phyloP scores from a whole-genome alignment of 2,797 vertebrate species.

The Sebastes elongatus region DNA sequence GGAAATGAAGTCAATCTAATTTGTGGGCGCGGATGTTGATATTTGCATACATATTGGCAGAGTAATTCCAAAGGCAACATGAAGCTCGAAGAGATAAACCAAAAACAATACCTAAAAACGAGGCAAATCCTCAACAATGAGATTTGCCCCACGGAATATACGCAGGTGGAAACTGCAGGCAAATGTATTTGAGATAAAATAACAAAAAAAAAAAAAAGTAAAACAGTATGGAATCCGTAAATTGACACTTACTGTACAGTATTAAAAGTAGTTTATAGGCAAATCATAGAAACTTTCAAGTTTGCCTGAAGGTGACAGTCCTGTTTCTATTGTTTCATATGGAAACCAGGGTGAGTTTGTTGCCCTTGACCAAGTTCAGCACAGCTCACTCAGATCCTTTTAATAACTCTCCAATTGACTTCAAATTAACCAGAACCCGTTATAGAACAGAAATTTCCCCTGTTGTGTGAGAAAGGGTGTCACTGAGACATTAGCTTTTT shows the following conservation, averaged over 20 bases:
- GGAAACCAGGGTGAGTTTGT: conserved; percentile 71
- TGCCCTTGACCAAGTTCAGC: conserved; percentile 87
- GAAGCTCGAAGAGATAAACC: conserved; percentile 64
- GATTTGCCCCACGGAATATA: conserved; percentile 32
- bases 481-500: conserved; percentile 77
- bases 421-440: conserved; percentile 86
- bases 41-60: conserved; percentile 83
- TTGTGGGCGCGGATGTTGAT: conserved; percentile 61
- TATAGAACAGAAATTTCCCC: conserved; percentile 83
- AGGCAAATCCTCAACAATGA: conserved; percentile 57
- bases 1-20: conserved; percentile 70
- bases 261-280: conserved; percentile 22
- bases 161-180: conserved; percentile 31
- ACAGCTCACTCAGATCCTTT: conserved; percentile 79
- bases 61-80: conserved; percentile 69
- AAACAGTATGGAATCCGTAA: neutral
- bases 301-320: conserved; percentile 64
- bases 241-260: neutral
- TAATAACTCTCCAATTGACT: conserved; percentile 87
- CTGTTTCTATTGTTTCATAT: conserved; percentile 47
- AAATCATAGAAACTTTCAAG: conserved; percentile 56
- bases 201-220: neutral
- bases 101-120: conserved; percentile 60
- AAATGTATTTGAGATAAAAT: neutral
- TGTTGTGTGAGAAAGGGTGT: conserved; percentile 82